Evolutionary conservation across 2,113 vertebrate species (phyloP).

Genomic region (Vireo altiloquus): DNA sequence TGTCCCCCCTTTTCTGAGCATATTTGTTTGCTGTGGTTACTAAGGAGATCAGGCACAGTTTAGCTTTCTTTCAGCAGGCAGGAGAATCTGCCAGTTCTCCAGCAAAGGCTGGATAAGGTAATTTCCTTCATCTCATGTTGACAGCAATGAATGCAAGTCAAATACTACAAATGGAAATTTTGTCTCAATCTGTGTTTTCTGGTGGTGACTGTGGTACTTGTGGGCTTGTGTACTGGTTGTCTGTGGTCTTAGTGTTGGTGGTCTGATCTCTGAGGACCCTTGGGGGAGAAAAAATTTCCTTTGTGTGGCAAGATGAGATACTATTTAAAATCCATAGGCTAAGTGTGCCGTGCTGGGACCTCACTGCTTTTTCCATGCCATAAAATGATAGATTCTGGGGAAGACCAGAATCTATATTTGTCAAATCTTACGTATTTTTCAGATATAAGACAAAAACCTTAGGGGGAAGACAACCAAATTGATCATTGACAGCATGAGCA

Average conservation of each 20-base stretch:
- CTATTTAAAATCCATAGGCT: background rate
- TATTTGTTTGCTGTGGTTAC: background rate
- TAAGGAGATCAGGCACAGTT: background rate
- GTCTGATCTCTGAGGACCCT: background rate
- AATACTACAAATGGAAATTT: background rate
- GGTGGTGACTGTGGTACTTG: background rate
- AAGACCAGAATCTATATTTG: too few relatives aligned
- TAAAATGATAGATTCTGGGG: slow-evolving; percentile 66
- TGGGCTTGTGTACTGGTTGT: background rate
- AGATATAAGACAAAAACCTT: slow-evolving; percentile 32
- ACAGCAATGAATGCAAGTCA: background rate
- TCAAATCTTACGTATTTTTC: too few relatives aligned
- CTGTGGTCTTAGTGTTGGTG: background rate
- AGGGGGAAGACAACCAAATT: slow-evolving; percentile 71
- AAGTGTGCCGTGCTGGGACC: background rate
- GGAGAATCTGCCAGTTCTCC: slow-evolving; percentile 78
- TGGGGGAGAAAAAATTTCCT: background rate
- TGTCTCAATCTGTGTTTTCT: background rate
- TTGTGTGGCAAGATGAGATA: background rate
- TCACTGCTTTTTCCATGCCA: background rate
- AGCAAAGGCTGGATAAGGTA: slow-evolving; percentile 83
- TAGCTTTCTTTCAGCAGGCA: slow-evolving; percentile 15
- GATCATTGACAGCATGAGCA: slow-evolving; percentile 64
- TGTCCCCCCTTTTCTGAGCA: background rate
- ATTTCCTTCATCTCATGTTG: background rate